Evolutionary conservation across 2,113 vertebrate genomes (phyloP), one percentile per base, ranked within the genome.

Genomic region (Chaetodon auriga): DNA sequence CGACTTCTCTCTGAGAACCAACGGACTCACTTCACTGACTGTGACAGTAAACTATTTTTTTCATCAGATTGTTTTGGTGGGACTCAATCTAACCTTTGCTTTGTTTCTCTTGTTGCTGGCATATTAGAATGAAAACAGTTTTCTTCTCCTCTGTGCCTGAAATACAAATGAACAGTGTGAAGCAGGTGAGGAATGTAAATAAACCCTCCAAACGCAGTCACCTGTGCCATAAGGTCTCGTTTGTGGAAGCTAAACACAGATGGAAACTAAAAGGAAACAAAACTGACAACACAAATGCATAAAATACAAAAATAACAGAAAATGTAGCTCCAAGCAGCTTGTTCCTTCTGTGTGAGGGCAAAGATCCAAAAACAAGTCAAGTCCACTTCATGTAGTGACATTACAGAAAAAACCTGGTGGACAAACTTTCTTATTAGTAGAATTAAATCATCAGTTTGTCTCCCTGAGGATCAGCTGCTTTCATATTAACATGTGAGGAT

Each of bases 111-210:
- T 36, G 68, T 80, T 81, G 55, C 62, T 58, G 48, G 69, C 35
- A 43, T 9, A 18, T 55, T 78, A 36, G 7, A 66, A 68, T 68
- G 66, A 68, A 85, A 83, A 80, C 60, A n/a, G 7, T 51, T 15
- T 70, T 72, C 0, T 14, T 84, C 36, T 75, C 54, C 35, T 74
- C 48, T 46, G 70, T 54, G 70, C 9, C 45, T 38, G 19, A 82
- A 58, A 75, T 70, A 75, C 69, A 80, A 72, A 86, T 82, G 61
- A 75, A 46, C 35, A 75, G 46, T 36, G 69, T 49, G 45, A 77
- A 83, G 63, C 73, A 75, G 81, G 77, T 83, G 61, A 48, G 53
- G 58, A 49, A 82, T 60, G 60, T 68, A 78, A 83, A 89, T 68
- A 43, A 78, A 76, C 53, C 66, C 49, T 76, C 18, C 36, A 72